These are phyloP conservation scores for Danionella dracula DNA, from an alignment of 2,797 vertebrate genomes.

Conservation along the genomic window DNA sequence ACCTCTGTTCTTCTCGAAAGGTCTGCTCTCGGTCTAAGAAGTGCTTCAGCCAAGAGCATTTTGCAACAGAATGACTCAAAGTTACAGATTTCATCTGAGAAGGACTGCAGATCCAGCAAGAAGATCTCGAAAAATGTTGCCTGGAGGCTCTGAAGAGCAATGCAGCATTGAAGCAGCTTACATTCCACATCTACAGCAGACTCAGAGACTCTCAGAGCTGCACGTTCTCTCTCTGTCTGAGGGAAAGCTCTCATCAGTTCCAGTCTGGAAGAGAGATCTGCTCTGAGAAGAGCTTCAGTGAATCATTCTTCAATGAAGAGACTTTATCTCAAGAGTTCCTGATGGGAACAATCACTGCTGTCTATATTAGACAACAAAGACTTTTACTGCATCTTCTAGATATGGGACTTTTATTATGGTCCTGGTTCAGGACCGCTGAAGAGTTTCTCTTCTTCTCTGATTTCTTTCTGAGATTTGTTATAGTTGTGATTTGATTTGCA, in stretches of 20 bases:
- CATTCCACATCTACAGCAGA: not conserved
- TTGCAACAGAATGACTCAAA: too few relatives aligned
- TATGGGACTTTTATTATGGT: not conserved
- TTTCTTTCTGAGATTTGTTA: too few relatives aligned
- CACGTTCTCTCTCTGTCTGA: not conserved
- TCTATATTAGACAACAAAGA: slow-evolving; percentile 4
- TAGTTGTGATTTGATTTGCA: too few relatives aligned
- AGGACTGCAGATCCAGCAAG: too few relatives aligned
- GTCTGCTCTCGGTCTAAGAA: too few relatives aligned
- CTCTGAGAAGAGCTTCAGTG: not conserved
- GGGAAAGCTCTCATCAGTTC: too few relatives aligned
- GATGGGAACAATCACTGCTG: not conserved
- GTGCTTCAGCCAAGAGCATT: too few relatives aligned
- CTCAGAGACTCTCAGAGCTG: too few relatives aligned
- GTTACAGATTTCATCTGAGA: too few relatives aligned
- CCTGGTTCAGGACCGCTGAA: not conserved
- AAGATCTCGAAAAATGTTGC: not conserved
- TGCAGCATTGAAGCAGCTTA: not conserved
- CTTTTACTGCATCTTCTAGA: not conserved
- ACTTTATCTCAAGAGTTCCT: not conserved
- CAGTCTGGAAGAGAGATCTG: not conserved
- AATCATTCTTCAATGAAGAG: slow-evolving; percentile 9
- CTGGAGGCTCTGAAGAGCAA: slow-evolving; percentile 33
- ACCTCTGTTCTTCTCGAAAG: too few relatives aligned
- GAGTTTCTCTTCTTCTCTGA: too few relatives aligned